Evolutionary conservation across 1,140 invertebrate genomes (phyloP).

Genomic region (Physella acuta): DNA sequence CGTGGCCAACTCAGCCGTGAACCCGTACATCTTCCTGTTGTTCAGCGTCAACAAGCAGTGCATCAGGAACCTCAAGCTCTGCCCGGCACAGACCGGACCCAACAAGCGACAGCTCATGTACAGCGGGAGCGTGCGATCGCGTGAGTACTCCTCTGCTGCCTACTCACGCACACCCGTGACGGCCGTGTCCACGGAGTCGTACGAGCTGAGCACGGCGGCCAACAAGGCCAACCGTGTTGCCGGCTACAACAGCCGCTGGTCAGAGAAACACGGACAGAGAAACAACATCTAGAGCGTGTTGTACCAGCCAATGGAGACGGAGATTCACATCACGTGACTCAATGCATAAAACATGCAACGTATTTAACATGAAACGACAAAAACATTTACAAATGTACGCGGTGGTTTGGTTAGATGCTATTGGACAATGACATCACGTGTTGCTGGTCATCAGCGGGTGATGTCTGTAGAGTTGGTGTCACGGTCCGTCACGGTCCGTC

Average conservation of each 20-base stretch:
- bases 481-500: no score
- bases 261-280: background rate
- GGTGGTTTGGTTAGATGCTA: no score
- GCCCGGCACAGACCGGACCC: constrained; percentile 29
- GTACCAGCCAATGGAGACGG: no score
- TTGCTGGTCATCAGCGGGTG: no score
- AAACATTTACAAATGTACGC: no score
- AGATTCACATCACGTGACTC: no score
- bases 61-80: constrained; percentile 33
- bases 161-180: constrained; percentile 28
- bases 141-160: constrained; percentile 33
- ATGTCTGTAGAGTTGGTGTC: no score
- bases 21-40: constrained; percentile 55
- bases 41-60: constrained; percentile 48
- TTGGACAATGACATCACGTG: no score
- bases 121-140: constrained; percentile 35
- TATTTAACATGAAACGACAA: no score
- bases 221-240: background rate
- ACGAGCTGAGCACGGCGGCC: constrained; percentile 27
- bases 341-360: no score
- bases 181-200: constrained; percentile 26
- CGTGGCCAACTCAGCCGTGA: constrained; percentile 53
- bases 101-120: constrained; percentile 35
- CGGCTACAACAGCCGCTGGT: background rate
- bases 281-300: no score